Base-by-base conservation (phyloP, 2,888 invertebrate species). In the Cephus spinipes region DNA sequence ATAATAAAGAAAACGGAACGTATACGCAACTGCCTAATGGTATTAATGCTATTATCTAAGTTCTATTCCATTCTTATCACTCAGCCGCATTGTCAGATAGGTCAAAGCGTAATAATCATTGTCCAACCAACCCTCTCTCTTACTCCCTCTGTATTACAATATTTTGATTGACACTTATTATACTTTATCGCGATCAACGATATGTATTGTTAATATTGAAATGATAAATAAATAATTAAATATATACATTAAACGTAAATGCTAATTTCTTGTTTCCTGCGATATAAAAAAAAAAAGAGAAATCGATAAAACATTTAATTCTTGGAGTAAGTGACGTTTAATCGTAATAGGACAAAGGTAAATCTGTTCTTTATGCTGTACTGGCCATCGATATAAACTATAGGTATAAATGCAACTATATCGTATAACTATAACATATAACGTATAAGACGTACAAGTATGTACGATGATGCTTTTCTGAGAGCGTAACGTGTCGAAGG, bases 361-460 rank as follows among this genome's bases (percentile, higher is more conserved):
- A 55, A 55, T 55, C 12, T 30, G 9, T 31, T 71, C 31, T 71
- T 33, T 71, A 33, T 71, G 32, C 30, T 75, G 69, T 77, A 77
- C 77, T 77, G 77, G 77, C 77, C 77, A 74, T 77, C 73, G 35
- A 77, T 77, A 77, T 15, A 2, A 74, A 36, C 33, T 12, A 71
- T 32, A 31, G 12, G 9, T 55, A 55, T 23, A 23, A 23, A 55
- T 23, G 23, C 55, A 55, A 55, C 55, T 55, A 55, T 23, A 23
- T 55, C 23, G 55, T 71, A 71, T 32, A 69, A 69, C 69, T 69
- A 30, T 69, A 69, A 69, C 11, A 2, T 71, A 71, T 71, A 71
- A 69, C 71, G 32, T 32, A 6, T 30, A 69, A 55, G 55, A 55
- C 23, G 23, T 55, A 55, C 55, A 2, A 55, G 55, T 9, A 55